Percentiles rank a stretch among this genome's conserved stretches.
phyloP scores from a whole-genome alignment of 2,888 invertebrate species.

The Lithophane semibrunnea region DNA sequence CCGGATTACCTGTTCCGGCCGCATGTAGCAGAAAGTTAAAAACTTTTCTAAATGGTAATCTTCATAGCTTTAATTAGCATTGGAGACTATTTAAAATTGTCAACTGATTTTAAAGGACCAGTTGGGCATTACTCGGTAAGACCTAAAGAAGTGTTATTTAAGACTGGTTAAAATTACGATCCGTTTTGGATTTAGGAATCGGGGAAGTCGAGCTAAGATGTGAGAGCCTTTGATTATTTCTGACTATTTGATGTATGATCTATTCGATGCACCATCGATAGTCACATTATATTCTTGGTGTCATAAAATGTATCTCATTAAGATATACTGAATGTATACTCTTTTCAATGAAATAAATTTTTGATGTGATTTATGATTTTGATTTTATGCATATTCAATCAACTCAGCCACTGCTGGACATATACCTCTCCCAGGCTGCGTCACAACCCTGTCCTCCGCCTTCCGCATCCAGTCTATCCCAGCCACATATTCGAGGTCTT shows the following conservation, averaged over 20 bases:
- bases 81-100: constrained; percentile 36
- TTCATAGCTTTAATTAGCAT: constrained; percentile 29
- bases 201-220: constrained; percentile 18
- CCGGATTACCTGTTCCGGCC: neutral
- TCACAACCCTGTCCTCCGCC: neutral
- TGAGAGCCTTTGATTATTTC: constrained; percentile 15
- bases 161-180: constrained; percentile 41
- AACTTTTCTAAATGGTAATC: constrained; percentile 22
- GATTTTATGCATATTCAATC: constrained; percentile 2
- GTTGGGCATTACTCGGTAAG: constrained; percentile 18
- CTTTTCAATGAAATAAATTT: constrained; percentile 38
- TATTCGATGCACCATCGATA: neutral
- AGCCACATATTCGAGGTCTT: neutral
- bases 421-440: neutral
- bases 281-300: neutral
- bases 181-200: constrained; percentile 22
- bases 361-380: constrained; percentile 39
- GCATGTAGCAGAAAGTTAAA: constrained; percentile 20
- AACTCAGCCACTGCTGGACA: neutral
- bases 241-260: constrained; percentile 4
- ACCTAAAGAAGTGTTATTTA: constrained; percentile 28
- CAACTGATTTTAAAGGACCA: constrained; percentile 22
- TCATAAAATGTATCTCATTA: constrained; percentile 30
- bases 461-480: neutral
- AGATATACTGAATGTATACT: constrained; percentile 32